Evolutionary conservation across 2,888 invertebrate species (phyloP).

Genomic region (Sepioteuthis lessoniana): DNA sequence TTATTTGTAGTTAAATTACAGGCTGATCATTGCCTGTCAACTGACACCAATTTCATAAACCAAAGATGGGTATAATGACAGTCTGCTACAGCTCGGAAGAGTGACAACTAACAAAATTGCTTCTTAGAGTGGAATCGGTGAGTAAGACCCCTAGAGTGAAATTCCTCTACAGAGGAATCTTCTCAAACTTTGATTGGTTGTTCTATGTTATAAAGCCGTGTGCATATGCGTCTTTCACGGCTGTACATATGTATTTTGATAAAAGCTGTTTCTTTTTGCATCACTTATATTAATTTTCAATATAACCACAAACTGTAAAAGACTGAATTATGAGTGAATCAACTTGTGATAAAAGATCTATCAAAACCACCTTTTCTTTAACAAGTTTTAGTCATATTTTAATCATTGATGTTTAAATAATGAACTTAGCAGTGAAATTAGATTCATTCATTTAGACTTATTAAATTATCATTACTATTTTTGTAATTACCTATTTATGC

Average conservation of each 20-base stretch:
- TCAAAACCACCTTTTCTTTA: too few relatives aligned
- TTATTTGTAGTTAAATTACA: neutral
- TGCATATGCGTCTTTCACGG: neutral
- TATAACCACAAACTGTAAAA: too few relatives aligned
- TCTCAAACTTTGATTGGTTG: neutral
- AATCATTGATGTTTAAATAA: too few relatives aligned
- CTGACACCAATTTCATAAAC: neutral
- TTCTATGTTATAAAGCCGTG: neutral
- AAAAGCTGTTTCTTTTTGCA: neutral
- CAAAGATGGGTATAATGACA: neutral
- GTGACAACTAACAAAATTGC: conserved; percentile 17
- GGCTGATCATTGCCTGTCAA: neutral
- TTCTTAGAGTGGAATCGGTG: neutral
- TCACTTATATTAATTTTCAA: too few relatives aligned
- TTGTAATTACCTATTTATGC: too few relatives aligned
- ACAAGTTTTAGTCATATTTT: too few relatives aligned
- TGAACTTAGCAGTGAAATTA: too few relatives aligned
- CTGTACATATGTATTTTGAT: neutral
- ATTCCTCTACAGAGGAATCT: neutral
- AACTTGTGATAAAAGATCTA: too few relatives aligned
- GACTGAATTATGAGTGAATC: too few relatives aligned
- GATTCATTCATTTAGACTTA: too few relatives aligned
- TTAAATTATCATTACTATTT: too few relatives aligned
- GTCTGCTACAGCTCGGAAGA: neutral
- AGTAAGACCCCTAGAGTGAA: neutral